Conservation (phyloP, 2,113 vertebrate species). For the Todiramphus chloris region DNA sequence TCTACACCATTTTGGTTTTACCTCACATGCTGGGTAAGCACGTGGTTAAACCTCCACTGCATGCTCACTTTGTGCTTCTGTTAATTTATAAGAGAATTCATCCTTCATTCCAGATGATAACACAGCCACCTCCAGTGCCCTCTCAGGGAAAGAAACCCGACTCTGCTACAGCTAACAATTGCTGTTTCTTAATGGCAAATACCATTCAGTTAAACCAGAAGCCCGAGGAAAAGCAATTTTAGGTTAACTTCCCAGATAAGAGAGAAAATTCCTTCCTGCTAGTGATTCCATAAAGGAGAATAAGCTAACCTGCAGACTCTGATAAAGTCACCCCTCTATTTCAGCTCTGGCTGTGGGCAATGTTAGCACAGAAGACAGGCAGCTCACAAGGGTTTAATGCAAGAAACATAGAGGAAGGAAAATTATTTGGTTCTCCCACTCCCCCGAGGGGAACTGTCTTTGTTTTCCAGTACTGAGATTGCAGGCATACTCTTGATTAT, state of each 20-base stretch:
- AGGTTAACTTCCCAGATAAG: conserved; percentile 46
- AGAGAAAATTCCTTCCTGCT: conserved; percentile 57
- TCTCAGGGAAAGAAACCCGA: neutral
- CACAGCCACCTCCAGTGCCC: neutral
- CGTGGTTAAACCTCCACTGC: neutral
- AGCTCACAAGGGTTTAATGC: neutral
- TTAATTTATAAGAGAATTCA: neutral
- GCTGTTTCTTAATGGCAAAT: conserved; percentile 5
- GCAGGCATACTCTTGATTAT: neutral
- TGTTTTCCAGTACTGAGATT: neutral
- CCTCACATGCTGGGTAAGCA: neutral
- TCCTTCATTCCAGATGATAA: neutral
- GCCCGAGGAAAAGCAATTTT: conserved; percentile 50
- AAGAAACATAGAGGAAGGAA: neutral
- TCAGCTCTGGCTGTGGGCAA: conserved; percentile 24
- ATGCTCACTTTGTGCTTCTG: neutral
- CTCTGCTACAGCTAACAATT: neutral
- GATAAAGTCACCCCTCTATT: conserved; percentile 40
- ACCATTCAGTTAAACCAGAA: conserved; percentile 6
- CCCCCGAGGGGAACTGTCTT: neutral
- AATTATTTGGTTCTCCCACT: neutral
- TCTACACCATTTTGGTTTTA: neutral
- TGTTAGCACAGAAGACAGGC: conserved; percentile 5
- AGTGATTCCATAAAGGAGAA: conserved; percentile 36
- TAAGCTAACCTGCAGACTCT: conserved; percentile 14